Base-by-base conservation (phyloP, 2,113 vertebrate genomes). In the Petrocephalus zakoni region DNA sequence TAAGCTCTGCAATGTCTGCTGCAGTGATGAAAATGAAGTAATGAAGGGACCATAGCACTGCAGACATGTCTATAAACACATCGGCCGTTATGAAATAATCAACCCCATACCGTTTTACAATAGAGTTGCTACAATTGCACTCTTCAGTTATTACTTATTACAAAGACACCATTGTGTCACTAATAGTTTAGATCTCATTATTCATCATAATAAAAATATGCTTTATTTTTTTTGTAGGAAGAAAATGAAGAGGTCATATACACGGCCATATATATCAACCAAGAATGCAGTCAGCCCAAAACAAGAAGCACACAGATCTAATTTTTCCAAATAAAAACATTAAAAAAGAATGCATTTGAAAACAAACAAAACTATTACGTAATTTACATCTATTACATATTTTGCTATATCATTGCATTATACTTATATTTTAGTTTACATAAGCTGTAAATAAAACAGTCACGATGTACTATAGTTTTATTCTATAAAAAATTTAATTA, bases 141-240 rank as follows among this genome's bases (percentile, higher is more conserved):
- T 75, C 11, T 34, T 75, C 29, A 75, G 10, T 75, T 34, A 72
- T 72, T 34, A 72, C 25, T 72, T 72, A 61, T 25, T 64, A 29
- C 11, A 17, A 8, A 34, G 13, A 37, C 29, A 37, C 34, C 13
- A 75, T 37, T 34, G 68, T 5, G 29, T 34, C 29, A 75, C 15
- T 37, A 37, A 17, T 75, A 34, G 25, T 29, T 75, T 34, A 25
- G 0, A 4, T 75, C 17, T 75, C 2, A 19, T 75, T 75, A 37
- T 75, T 75, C 72, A 19, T 68, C 13, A 25, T 25, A 64, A 25
- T 25, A 22, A 56, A 49, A 49, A 52, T 7, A 53, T 86, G 15
- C 8, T 58, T 19, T 87, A n/a, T 2, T 64, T 86, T 68, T 47
- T 72, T 34, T 75, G n/a, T 13, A 87, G 87, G 87, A 87, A n/a